Percentiles rank a stretch among this genome's conserved stretches.
These are phyloP conservation scores for Archivesica marissinica DNA, from an alignment of 1,140 invertebrate genomes.

Conservation along the genomic window DNA sequence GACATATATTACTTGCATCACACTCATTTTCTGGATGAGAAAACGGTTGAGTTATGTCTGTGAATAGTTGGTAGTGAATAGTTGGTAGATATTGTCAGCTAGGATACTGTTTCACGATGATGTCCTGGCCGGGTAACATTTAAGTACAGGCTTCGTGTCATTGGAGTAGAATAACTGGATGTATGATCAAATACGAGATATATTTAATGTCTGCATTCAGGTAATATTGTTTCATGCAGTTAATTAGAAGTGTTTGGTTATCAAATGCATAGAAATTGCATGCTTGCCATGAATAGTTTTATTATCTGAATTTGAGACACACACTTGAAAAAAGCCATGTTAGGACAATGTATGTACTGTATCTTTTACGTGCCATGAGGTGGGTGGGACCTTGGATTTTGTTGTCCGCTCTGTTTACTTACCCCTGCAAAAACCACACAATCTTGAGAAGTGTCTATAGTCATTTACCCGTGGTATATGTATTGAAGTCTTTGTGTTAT, in stretches of 20 bases:
- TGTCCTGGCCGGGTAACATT: no score
- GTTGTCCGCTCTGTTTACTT: background rate
- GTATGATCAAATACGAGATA: no score
- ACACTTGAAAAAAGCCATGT: constrained; percentile 8
- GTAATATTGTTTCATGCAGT: constrained; percentile 5
- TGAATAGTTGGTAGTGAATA: no score
- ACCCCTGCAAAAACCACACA: constrained; percentile 1
- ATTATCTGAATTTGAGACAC: background rate
- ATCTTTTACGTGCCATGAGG: background rate
- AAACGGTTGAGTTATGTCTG: no score
- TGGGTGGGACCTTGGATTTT: constrained; percentile 4
- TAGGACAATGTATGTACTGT: background rate
- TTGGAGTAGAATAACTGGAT: no score
- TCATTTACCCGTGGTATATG: no score
- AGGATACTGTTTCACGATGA: no score
- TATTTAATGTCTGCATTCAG: no score
- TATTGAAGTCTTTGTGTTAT: no score
- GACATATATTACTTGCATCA: background rate
- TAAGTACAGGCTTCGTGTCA: no score
- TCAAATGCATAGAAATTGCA: background rate
- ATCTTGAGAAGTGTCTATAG: background rate
- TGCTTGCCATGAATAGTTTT: background rate
- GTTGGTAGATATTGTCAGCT: no score
- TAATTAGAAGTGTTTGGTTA: background rate
- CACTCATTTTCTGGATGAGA: background rate